Conservation (phyloP, 1,140 invertebrate species). For the Orius laevigatus region DNA sequence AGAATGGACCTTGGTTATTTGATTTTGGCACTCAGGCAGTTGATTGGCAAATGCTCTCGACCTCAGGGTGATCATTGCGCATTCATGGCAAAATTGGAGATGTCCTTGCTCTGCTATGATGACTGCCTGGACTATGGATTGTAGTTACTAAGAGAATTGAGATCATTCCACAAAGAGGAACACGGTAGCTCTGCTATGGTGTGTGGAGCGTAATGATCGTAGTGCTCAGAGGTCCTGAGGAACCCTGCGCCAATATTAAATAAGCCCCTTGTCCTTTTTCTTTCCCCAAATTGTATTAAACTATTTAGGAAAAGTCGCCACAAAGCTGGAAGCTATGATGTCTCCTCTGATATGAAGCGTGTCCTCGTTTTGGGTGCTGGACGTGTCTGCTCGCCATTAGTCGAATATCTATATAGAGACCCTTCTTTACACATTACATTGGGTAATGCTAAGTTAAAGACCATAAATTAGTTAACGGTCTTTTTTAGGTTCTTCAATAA, state of each 20-base stretch:
- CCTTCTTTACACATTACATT: slow-evolving; percentile 65
- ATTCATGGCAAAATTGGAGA: too few relatives aligned
- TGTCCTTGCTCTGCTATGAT: too few relatives aligned
- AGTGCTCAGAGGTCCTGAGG: too few relatives aligned
- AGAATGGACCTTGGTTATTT: slow-evolving; percentile 9
- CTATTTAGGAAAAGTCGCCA: slow-evolving; percentile 16
- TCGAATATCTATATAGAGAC: slow-evolving; percentile 84
- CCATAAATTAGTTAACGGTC: neutral
- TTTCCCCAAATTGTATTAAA: too few relatives aligned
- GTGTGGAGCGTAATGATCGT: too few relatives aligned
- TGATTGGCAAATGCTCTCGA: neutral
- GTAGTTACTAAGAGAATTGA: too few relatives aligned
- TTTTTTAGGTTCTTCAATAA: slow-evolving; percentile 56
- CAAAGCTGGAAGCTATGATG: slow-evolving; percentile 11
- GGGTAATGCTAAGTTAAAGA: slow-evolving; percentile 34
- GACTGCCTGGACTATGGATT: too few relatives aligned
- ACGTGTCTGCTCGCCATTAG: slow-evolving; percentile 78
- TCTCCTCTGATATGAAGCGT: slow-evolving; percentile 14
- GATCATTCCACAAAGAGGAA: too few relatives aligned
- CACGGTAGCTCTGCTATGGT: too few relatives aligned
- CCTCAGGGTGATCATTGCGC: too few relatives aligned
- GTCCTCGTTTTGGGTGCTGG: slow-evolving; percentile 82
- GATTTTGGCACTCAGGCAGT: neutral
- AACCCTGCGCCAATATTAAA: neutral
- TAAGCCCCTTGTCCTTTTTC: neutral